Evolutionary conservation across 2,797 vertebrate species (phyloP).

Genomic region (Mastacembelus armatus): DNA sequence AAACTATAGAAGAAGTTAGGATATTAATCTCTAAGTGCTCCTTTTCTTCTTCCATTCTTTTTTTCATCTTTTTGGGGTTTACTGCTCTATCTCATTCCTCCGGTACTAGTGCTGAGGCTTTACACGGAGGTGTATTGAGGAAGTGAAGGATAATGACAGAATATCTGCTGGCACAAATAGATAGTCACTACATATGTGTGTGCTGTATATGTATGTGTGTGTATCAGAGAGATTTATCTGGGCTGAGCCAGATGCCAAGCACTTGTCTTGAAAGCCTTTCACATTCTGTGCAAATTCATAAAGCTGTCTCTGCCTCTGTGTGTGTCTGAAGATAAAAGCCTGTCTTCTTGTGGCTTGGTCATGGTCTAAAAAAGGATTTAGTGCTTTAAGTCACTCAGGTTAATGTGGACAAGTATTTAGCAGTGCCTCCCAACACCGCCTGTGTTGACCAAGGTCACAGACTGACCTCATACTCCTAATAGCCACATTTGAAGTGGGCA

Average conservation of each 20-base stretch:
- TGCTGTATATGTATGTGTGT: no score
- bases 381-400: constrained; percentile 66
- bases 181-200: constrained; percentile 34
- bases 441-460: constrained; percentile 43
- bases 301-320: constrained; percentile 66
- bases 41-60: constrained; percentile 17
- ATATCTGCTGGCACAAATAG: constrained; percentile 50
- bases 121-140: constrained; percentile 44
- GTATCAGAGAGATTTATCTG: constrained; percentile 77
- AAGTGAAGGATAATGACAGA: constrained; percentile 55
- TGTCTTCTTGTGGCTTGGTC: constrained; percentile 60
- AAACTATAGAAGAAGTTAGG: constrained; percentile 49
- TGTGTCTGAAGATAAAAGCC: constrained; percentile 74
- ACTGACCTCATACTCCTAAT: constrained; percentile 4
- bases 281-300: constrained; percentile 73
- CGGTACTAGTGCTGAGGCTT: constrained; percentile 31
- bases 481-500: background rate
- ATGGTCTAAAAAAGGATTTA: constrained; percentile 76
- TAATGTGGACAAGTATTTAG: constrained; percentile 70
- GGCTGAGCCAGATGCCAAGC: constrained; percentile 71
- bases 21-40: constrained; percentile 57
- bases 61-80: constrained; percentile 2
- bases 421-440: constrained; percentile 41
- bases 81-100: constrained; percentile 17
- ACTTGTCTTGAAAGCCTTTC: constrained; percentile 76